A percentile compares a stretch with the other conserved stretches of the same genome.
Conservation (phyloP, 2,797 vertebrate genomes). For the Peromyscus melanophrys region DNA sequence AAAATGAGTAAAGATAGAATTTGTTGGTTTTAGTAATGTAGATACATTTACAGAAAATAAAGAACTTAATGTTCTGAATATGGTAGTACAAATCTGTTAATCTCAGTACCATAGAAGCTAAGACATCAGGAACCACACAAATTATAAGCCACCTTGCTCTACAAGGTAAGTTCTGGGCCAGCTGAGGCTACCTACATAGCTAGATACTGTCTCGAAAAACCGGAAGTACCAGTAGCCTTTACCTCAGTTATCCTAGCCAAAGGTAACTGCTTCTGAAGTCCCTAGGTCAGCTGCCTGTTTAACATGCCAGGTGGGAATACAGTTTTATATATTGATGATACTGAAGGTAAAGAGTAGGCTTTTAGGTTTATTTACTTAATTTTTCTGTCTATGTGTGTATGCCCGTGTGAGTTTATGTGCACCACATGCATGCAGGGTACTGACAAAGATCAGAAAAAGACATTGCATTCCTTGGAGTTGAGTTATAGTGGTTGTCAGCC, state of each 20-base stretch:
- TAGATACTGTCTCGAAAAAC: neutral
- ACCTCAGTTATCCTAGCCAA: neutral
- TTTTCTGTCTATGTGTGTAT: neutral
- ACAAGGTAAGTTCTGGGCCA: neutral
- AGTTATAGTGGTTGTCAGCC: neutral
- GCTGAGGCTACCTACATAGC: neutral
- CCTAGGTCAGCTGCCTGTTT: neutral
- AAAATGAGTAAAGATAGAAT: neutral
- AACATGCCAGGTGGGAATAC: neutral
- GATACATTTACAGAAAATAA: neutral
- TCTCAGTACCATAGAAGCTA: neutral
- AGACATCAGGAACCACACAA: neutral
- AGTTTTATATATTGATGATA: neutral
- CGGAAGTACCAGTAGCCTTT: neutral
- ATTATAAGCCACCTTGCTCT: neutral
- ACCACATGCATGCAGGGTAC: neutral
- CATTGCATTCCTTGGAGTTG: neutral
- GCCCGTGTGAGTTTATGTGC: neutral
- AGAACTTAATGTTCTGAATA: neutral
- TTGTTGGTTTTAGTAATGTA: neutral
- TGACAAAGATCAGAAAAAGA: neutral
- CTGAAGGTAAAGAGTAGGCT: neutral
- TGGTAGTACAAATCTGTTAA: neutral
- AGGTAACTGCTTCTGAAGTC: neutral
- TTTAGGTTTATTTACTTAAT: neutral